Evolutionary conservation across 2,888 invertebrate genomes (phyloP), one percentile per base, ranked within the genome.

Genomic region (Trichopria drosophilae): DNA sequence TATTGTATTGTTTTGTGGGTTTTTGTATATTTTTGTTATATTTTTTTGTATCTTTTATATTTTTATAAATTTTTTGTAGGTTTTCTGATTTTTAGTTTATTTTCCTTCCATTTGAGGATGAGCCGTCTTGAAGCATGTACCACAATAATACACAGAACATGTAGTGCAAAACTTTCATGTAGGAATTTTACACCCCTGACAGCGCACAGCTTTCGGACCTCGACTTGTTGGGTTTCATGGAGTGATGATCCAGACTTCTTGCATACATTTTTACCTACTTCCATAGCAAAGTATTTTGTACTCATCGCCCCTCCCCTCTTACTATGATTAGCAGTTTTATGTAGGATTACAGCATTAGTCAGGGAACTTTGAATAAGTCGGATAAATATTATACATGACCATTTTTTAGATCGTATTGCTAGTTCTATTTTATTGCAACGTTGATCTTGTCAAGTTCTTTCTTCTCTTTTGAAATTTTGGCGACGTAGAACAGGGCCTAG

Each of bases 81-180:
- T 46, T 37, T 26, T 37, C 16, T 46, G 28, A 19, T 26, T 46
- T 36, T 42, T 42, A 42, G 42, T 42, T 42, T 41, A 41, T 41
- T 20, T 29, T 41, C 19, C 41, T 29, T 41, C 29, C 41, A 41
- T 41, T 41, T 41, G 19, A 12, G 41, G 41, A 41, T 41, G 41
- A 41, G 41, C 41, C 41, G 29, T 26, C 41, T 41, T 41, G 41
- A 41, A 41, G 41, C 41, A 41, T 29, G 41, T 41, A 29, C 41
- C 29, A 41, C 41, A 41, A 41, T 41, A 41, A 41, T 41, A 41
- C 16, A 41, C 29, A 16, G 29, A 41, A 41, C 29, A 41, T 41
- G 41, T 29, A 41, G 29, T 41, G 29, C 23, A 40, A 40, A 40
- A 40, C 24, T 40, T 40, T 40, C 40, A 26, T 40, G 40, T 40